A percentile compares a stretch with the other conserved stretches of the same genome.
Evolutionary conservation across 2,113 vertebrate species (phyloP).

Genomic region (Ageneiosus marmoratus): DNA sequence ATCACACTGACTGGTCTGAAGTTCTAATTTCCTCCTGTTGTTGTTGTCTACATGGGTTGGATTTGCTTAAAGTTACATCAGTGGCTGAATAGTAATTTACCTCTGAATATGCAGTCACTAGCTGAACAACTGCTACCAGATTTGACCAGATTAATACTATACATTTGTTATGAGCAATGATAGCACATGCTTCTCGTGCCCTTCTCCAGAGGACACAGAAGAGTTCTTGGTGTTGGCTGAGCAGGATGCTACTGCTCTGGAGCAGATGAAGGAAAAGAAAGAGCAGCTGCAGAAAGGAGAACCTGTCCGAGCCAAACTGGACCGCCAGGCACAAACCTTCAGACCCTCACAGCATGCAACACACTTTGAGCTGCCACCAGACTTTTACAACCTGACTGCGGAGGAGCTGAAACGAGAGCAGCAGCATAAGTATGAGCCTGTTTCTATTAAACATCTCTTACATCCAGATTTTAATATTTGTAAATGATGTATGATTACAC

Average conservation of each 20-base stretch:
- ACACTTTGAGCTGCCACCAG: constrained; percentile 82
- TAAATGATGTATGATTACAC: background rate
- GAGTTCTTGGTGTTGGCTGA: constrained; percentile 85
- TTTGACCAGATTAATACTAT: background rate
- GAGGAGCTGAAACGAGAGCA: constrained; percentile 89
- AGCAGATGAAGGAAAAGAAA: constrained; percentile 73
- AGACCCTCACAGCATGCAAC: constrained; percentile 76
- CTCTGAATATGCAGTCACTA: background rate
- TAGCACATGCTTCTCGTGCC: background rate
- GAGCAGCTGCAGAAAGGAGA: constrained; percentile 79
- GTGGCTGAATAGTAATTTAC: background rate
- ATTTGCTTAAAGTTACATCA: background rate
- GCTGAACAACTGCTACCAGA: background rate
- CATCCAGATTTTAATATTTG: background rate
- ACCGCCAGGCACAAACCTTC: constrained; percentile 79
- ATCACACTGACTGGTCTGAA: background rate
- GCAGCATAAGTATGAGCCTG: constrained; percentile 72
- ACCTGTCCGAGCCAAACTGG: constrained; percentile 81
- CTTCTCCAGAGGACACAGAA: constrained; percentile 73
- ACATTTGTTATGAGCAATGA: background rate
- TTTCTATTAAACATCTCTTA: background rate
- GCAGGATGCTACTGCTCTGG: constrained; percentile 66
- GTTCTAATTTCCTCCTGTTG: background rate
- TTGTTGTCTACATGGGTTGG: background rate
- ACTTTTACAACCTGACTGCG: constrained; percentile 85